A percentile compares a stretch with the other conserved stretches of the same genome.
These are phyloP conservation scores for Chiloscyllium punctatum DNA, from an alignment of 2,797 vertebrate genomes.

Conservation along the genomic window DNA sequence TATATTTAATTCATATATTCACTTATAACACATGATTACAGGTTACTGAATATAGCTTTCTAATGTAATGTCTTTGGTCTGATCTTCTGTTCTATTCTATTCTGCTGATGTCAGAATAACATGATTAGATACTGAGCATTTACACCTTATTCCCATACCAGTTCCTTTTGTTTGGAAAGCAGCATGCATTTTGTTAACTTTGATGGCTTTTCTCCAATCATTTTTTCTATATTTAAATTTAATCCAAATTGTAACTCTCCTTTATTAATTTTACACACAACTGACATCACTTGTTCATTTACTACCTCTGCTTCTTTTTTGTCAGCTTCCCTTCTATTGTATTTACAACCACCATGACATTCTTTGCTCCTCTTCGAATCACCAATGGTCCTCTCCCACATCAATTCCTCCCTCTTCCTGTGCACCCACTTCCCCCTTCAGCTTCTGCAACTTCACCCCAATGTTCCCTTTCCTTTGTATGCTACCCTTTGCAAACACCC, in stretches of 20 bases:
- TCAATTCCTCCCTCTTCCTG: background rate
- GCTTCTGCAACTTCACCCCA: background rate
- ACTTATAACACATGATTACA: too few relatives aligned
- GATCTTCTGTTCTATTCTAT: too few relatives aligned
- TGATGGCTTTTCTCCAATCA: too few relatives aligned
- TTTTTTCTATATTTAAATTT: background rate
- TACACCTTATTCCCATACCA: background rate
- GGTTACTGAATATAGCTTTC: too few relatives aligned
- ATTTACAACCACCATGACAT: background rate
- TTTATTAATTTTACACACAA: background rate
- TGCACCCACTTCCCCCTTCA: background rate
- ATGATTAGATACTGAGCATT: too few relatives aligned
- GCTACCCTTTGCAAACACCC: background rate
- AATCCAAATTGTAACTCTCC: background rate
- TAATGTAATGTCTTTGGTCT: too few relatives aligned
- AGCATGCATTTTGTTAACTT: background rate
- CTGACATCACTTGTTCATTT: background rate
- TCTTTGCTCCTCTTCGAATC: background rate
- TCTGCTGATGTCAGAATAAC: too few relatives aligned
- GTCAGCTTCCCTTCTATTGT: background rate
- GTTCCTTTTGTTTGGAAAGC: too few relatives aligned
- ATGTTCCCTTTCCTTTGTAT: background rate
- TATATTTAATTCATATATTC: too few relatives aligned
- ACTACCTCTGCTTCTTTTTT: background rate
- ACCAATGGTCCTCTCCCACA: background rate